These are phyloP conservation scores for Xiphophorus hellerii DNA, from an alignment of 2,113 vertebrate genomes.

Conservation along the genomic window DNA sequence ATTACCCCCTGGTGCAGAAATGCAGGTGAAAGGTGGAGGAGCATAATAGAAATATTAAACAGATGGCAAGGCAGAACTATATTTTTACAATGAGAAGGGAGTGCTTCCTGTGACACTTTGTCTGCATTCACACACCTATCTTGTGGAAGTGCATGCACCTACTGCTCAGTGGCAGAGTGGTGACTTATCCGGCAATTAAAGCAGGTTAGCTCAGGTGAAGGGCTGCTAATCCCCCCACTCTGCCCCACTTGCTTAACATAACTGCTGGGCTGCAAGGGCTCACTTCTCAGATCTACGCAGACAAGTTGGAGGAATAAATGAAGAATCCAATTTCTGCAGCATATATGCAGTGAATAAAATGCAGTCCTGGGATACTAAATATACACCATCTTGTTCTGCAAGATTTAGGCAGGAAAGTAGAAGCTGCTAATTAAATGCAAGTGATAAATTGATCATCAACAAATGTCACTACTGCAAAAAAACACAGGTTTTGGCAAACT, in stretches of 20 bases:
- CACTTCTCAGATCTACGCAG: not conserved
- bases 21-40: constrained; percentile 31
- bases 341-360: not conserved
- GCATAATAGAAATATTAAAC: constrained; percentile 20
- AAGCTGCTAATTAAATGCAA: no score
- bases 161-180: not conserved
- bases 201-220: constrained; percentile 26
- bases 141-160: not conserved
- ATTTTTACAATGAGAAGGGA: not conserved
- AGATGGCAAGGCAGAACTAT: not conserved
- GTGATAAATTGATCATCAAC: no score
- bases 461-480: no score
- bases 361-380: no score
- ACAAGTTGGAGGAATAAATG: not conserved
- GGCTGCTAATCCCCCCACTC: constrained; percentile 41
- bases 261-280: constrained; percentile 5
- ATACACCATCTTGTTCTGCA: no score
- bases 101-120: not conserved
- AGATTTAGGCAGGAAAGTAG: no score
- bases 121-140: no score
- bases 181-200: constrained; percentile 20
- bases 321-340: not conserved
- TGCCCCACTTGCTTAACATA: constrained; percentile 42
- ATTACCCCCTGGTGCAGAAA: not conserved
- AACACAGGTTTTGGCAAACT: no score